Percentiles rank a stretch among this genome's conserved stretches.
These are phyloP conservation scores for Moxostoma hubbsi DNA, from an alignment of 2,797 vertebrate species.

Conservation along the genomic window DNA sequence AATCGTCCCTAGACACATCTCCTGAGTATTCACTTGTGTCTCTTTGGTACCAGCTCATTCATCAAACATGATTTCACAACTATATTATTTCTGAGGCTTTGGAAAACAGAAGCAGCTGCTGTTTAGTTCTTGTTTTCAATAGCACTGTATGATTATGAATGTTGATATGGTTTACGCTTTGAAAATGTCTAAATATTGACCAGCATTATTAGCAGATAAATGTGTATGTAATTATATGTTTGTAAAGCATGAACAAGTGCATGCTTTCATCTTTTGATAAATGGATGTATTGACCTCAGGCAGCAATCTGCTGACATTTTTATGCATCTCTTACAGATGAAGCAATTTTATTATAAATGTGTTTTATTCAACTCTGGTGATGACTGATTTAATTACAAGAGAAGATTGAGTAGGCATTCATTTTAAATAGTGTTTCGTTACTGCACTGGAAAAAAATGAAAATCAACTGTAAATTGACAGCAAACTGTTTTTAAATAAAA, in stretches of 20 bases:
- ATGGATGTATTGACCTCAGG: constrained; percentile 40
- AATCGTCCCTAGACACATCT: constrained; percentile 32
- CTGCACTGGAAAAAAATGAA: constrained; percentile 5
- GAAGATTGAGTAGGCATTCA: constrained; percentile 25
- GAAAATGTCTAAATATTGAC: constrained; percentile 30
- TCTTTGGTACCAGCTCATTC: constrained; percentile 23
- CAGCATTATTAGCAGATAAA: constrained; percentile 37
- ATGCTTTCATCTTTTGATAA: constrained; percentile 26
- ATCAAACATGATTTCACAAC: constrained; percentile 45
- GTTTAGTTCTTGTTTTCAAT: constrained; percentile 44
- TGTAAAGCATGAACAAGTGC: constrained; percentile 24
- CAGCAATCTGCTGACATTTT: constrained; percentile 49
- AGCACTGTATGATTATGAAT: constrained; percentile 22
- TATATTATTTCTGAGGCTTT: constrained; percentile 38
- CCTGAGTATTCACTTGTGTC: neutral
- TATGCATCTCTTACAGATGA: constrained; percentile 24
- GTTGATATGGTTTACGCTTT: constrained; percentile 33
- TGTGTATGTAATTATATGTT: constrained; percentile 40
- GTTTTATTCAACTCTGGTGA: constrained; percentile 33
- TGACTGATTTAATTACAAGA: constrained; percentile 39
- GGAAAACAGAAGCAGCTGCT: constrained; percentile 55
- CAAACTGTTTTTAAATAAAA: constrained; percentile 42
- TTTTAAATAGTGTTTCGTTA: constrained; percentile 42
- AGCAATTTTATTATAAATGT: constrained; percentile 20
- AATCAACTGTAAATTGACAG: constrained; percentile 24